Conservation (phyloP, 2,888 invertebrate genomes). For the Lacanobia wlatinum region DNA sequence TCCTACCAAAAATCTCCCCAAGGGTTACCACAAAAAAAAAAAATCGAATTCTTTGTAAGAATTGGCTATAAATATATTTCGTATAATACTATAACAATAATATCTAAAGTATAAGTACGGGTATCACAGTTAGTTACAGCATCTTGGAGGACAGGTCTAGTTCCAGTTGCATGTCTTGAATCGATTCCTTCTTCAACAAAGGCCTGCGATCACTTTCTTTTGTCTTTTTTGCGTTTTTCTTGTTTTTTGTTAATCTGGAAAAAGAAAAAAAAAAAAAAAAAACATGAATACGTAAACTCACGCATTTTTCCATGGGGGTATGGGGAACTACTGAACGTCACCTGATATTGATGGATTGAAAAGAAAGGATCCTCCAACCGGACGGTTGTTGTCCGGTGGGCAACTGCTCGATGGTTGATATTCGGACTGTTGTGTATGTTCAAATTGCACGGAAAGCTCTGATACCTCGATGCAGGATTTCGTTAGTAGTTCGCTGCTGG, state of each 20-base stretch:
- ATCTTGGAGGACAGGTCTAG: slow-evolving; percentile 87
- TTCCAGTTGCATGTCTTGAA: slow-evolving; percentile 87
- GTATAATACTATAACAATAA: slow-evolving; percentile 63
- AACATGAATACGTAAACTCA: neutral
- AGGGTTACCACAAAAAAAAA: slow-evolving; percentile 14
- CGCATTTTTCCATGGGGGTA: neutral
- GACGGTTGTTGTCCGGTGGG: too few relatives aligned
- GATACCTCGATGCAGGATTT: too few relatives aligned
- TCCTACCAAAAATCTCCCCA: too few relatives aligned
- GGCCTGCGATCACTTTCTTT: slow-evolving; percentile 91
- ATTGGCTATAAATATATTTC: slow-evolving; percentile 68
- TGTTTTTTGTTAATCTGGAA: slow-evolving; percentile 88
- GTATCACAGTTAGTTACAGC: slow-evolving; percentile 88
- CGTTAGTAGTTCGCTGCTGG: too few relatives aligned
- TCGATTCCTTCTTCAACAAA: slow-evolving; percentile 89
- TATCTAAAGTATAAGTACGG: slow-evolving; percentile 62
- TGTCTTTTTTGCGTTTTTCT: slow-evolving; percentile 91
- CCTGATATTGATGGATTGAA: too few relatives aligned
- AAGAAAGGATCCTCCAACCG: too few relatives aligned
- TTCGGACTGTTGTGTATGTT: too few relatives aligned
- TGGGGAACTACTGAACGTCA: too few relatives aligned
- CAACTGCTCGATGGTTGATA: too few relatives aligned
- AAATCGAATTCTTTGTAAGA: slow-evolving; percentile 29
- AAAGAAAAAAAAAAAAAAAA: slow-evolving; percentile 24
- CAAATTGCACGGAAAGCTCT: too few relatives aligned